Base-by-base conservation (phyloP, 2,797 vertebrate species). In the Sebastes matsubarae region DNA sequence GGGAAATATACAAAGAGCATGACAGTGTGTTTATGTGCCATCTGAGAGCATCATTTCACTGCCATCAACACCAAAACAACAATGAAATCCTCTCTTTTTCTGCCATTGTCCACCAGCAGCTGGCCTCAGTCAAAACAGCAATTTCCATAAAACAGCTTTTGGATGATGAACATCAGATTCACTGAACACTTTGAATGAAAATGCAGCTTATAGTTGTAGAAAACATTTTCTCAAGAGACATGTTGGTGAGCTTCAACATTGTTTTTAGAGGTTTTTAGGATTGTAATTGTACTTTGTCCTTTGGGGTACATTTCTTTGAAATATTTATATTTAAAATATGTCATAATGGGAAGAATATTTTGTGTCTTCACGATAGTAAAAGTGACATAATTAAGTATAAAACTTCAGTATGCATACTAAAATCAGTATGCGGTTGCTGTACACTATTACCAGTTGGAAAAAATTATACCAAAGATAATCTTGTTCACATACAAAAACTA, bases 131-230 rank as follows among this genome's bases (percentile, higher is more conserved):
- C 59, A 57, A 36, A 79, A 57, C 58, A 78, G 64, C 22, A 14
- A 34, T 68, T 65, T 65, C 22, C 27, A 57, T 52, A 27, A 87
- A 80, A 75, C 55, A 85, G 38, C 34, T 70, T 84, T 63, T 81
- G 79, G 66, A 79, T 42, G 32, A 72, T 29, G 27, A 60, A 60
- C 34, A 65, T 72, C 32, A 24, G 54, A 58, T n/a, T 68, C 27
- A 12, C 52, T 58, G n/a, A 34, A 46, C 6, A 25, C 13, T 75
- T 65, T 70, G 36, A 14, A 79, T 58, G 59, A 77, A 42, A 76
- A 58, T 25, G 55, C 22, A 72, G 68, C 46, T 27, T 64, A 32
- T 54, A 36, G 70, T 61, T 65, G 20, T 3, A 14, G 64, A 6
- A 50, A 36, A 25, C 18, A 12, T 55, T 63, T 58, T 67, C 69